A percentile compares a stretch with the other conserved stretches of the same genome.
Conservation (phyloP, 2,797 vertebrate genomes). For the Rhynchonycteris naso region DNA sequence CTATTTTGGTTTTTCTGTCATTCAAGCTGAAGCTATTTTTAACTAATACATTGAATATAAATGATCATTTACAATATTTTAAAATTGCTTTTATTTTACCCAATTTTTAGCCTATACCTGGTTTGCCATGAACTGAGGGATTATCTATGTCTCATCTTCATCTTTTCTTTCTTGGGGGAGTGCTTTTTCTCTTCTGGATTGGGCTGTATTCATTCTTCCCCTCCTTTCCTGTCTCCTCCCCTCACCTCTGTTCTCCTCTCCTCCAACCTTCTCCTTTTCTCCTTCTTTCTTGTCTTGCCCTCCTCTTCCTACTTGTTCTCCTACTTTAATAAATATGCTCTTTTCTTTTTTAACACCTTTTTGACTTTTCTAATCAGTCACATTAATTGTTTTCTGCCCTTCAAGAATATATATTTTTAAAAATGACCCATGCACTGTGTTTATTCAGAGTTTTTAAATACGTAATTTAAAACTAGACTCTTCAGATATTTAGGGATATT, state of each 20-base stretch:
- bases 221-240: too few relatives aligned
- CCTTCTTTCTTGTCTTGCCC: not conserved
- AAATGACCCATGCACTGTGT: not conserved
- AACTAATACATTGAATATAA: not conserved
- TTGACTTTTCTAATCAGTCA: not conserved
- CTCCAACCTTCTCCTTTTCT: not conserved
- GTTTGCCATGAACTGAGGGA: not conserved
- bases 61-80: not conserved
- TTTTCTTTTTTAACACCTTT: not conserved
- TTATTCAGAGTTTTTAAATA: conserved; percentile 38
- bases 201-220: not conserved
- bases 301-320: not conserved
- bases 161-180: not conserved
- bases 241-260: not conserved
- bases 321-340: not conserved
- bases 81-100: not conserved
- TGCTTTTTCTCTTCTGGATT: not conserved
- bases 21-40: not conserved
- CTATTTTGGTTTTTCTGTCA: conserved; percentile 21
- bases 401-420: not conserved
- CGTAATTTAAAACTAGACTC: conserved; percentile 13
- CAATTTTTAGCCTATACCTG: not conserved
- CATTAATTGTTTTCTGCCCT: not conserved
- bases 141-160: not conserved
- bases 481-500: conserved; percentile 27